Percentiles rank a stretch among this genome's conserved stretches.
These are phyloP conservation scores for Brevimyrus niger DNA, from an alignment of 2,113 vertebrate genomes.

Conservation along the genomic window DNA sequence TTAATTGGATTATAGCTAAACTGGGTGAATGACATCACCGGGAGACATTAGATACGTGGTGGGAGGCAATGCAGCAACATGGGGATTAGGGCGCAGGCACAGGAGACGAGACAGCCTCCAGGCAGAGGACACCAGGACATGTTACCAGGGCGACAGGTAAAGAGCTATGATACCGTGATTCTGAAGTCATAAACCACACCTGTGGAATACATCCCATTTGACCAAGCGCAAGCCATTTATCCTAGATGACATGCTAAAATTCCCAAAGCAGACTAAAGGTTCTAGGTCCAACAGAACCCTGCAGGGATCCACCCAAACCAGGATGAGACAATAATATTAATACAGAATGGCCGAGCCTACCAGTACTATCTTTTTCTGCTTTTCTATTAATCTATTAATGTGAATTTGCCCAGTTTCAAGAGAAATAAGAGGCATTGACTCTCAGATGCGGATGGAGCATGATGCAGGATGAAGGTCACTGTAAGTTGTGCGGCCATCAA, in stretches of 20 bases:
- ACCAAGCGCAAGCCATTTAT: not conserved
- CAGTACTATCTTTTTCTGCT: not conserved
- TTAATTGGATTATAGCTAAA: conserved; percentile 27
- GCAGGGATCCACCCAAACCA: not conserved
- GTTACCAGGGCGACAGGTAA: not conserved
- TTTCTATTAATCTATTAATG: not conserved
- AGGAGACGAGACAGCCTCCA: not conserved
- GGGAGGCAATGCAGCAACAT: not conserved
- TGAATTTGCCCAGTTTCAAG: not conserved
- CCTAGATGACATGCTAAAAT: not conserved
- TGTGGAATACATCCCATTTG: not conserved
- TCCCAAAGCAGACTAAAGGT: not conserved
- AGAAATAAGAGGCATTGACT: not conserved
- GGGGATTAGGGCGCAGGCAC: not conserved
- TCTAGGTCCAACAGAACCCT: not conserved
- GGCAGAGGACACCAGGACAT: not conserved
- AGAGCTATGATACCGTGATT: not conserved
- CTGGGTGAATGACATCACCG: conserved; percentile 19
- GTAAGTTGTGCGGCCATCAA: not conserved
- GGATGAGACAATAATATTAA: not conserved
- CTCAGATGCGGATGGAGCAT: not conserved
- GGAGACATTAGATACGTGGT: not conserved
- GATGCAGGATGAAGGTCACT: not conserved
- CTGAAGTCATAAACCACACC: not conserved
- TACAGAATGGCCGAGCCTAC: not conserved